Evolutionary conservation across 2,888 invertebrate genomes (phyloP), one percentile per base, ranked within the genome.

Genomic region (Exephanes ischioxanthus): DNA sequence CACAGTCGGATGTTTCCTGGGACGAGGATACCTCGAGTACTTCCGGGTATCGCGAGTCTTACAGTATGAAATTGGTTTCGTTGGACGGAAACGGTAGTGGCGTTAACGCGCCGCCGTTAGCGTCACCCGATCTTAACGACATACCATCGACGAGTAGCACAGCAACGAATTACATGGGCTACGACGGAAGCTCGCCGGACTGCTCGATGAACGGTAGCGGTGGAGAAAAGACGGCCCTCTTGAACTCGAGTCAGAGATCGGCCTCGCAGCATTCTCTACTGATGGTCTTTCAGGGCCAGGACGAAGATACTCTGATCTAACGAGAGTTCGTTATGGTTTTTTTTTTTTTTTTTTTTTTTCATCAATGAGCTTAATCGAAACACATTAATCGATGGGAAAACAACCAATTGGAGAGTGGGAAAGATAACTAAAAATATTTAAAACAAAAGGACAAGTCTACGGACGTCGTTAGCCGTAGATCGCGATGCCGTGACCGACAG

Each of bases 301-400:
- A 98, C 92, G 98, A 98, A 94, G 98, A 98, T 91, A 98, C 98
- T 16, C 95, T 98, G 76, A 97, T 98, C 89, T 98, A 96, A 95
- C 85, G 83, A 85, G 83, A 66, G 37, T 72, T 33, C 5, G 45
- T 67, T 55, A 67, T 70, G 70, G 71, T 7, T 11, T 26, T 11
- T 26, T 26, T 0, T 22, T n/a, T 53, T 53, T 6, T 19, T 19
- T 58, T 26, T 58, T 4, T 58, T 55, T 26, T 58, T 58, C 22
- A 11, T 26, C 51, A 61, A 66, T 45, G 71, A 79, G 75, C 70
- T 61, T 80, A 68, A 79, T 80, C 73, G 67, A 72, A 75, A 78
- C 77, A 41, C 37, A 22, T 33, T 70, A 41, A 75, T 72, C 26
- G 51, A 78, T 45, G 33, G 53, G 48, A 58, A 33, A 76, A 30